Evolutionary conservation across 2,888 invertebrate species (phyloP), one percentile per base, ranked within the genome.

Genomic region (Dermolepida albohirtum): DNA sequence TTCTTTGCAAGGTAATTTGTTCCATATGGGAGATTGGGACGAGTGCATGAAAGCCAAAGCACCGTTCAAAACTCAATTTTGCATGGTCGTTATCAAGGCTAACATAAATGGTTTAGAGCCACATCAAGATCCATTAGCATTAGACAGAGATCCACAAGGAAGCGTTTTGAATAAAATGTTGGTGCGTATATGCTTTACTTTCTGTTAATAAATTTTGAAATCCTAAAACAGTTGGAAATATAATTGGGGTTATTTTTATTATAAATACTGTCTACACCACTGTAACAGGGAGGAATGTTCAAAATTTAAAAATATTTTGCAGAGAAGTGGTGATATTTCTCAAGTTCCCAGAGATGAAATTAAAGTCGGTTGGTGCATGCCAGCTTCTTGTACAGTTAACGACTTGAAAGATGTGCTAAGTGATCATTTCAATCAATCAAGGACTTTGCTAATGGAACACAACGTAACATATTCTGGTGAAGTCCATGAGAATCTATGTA

Each of bases 1-100:
- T 1, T 78, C 88, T 10, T 78, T 89, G 0, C 85, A 85, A 47
- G 89, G 88, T 0, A 88, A 85, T 74, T 81, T 84, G 0, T 88
- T 84, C 74, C 88, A 89, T 72, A 81, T 89, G 69, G 89, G 89
- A 0, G 86, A 89, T 78, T 89, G 86, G 74, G 89, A 89, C 72
- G 87, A 89, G 76, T 89, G 89, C 72, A 66, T 84, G 49, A 76
- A 78, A 39, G 77, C 80, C 2, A 72, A 77, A 68, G 81, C 80
- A 2, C 84, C 84, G 2, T 82, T 84, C 71, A 74, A 76, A 52
- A 82, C 82, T 0, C 81, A 84, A 68, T 83, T 81, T 70, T 84
- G 84, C 71, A 74, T 83, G 41, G 80, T 78, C 0, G 77, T 77
- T 2, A 67, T 83, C 2, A 77, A 70, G 27, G 78, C 79, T 10